A percentile compares a stretch with the other conserved stretches of the same genome.
These are phyloP conservation scores for Alosa sapidissima DNA, from an alignment of 2,797 vertebrate species.

Conservation along the genomic window DNA sequence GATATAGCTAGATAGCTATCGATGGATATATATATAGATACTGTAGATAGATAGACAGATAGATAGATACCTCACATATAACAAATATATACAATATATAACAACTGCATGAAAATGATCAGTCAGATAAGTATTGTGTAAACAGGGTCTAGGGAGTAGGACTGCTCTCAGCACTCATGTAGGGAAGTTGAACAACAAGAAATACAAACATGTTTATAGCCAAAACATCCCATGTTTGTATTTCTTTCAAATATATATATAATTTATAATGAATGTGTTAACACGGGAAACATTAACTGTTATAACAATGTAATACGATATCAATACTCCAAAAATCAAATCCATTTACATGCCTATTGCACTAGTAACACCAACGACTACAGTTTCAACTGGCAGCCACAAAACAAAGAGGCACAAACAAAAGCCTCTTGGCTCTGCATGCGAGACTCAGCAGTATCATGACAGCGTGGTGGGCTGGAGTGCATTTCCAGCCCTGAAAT, in stretches of 20 bases:
- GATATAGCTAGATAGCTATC: not conserved
- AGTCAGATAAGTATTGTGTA: no score
- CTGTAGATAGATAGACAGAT: not conserved
- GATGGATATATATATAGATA: no score
- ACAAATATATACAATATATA: not conserved
- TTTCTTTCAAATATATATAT: no score
- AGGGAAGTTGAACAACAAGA: no score
- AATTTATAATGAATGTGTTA: no score
- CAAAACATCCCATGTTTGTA: no score
- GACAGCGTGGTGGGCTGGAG: not conserved
- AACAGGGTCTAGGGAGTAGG: no score
- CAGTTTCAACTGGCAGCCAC: not conserved
- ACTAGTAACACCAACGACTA: not conserved
- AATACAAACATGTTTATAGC: no score
- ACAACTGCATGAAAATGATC: no score
- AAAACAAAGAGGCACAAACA: not conserved
- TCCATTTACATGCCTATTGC: not conserved
- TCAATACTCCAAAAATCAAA: not conserved
- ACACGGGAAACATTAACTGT: no score
- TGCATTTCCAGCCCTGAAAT: constrained; percentile 36
- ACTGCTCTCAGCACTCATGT: no score
- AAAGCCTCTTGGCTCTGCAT: not conserved
- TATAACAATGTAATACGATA: not conserved
- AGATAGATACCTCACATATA: not conserved
- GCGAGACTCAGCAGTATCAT: not conserved